Base-by-base conservation (phyloP, 2,888 invertebrate genomes). In the Dicyrtomina minuta region DNA sequence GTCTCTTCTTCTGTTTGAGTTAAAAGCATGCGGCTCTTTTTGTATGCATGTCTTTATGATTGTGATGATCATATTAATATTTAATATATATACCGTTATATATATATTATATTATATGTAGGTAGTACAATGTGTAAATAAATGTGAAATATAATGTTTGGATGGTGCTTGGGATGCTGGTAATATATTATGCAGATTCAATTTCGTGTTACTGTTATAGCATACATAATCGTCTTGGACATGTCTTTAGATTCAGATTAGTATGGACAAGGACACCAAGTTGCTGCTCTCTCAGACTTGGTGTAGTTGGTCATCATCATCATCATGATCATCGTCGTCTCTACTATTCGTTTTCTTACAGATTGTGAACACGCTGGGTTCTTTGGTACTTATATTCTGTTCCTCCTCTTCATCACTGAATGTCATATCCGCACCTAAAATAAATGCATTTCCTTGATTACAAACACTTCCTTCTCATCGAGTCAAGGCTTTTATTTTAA, bases 361-460 rank as follows among this genome's bases (percentile, higher is more conserved):
- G 53, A 65, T 53, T 65, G 53, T 65, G 64, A 65, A 65, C 64
- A 65, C 64, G 33, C 53, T 61, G 61, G 26, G 56, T 27, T 56
- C 56, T 56, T 26, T 56, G 27, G 27, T 56, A 33, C 33, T 41
- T 41, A 20, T 33, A 58, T 10, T 59, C 10, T 44, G 46, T 64
- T 61, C 62, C 15, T 77, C 77, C 66, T 77, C 78, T 33, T 76
- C 78, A 46, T 75, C 76, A 66, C 74, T 76, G 66, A 78, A 78
- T 67, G 75, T 55, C 74, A 78, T 73, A 66, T 78, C 78, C 51
- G 76, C 78, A 71, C 78, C 77, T 77, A 59, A 62, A 43, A 66
- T 22, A 44, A 43, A 68, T 62, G 62, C 68, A 68, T 68, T 68
- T 68, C 68, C 68, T 70, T 67, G 65, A 43, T 65, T 58, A 66